A percentile compares a stretch with the other conserved stretches of the same genome.
Evolutionary conservation across 2,113 vertebrate species (phyloP).

Genomic region (Gymnocephalus cernua): DNA sequence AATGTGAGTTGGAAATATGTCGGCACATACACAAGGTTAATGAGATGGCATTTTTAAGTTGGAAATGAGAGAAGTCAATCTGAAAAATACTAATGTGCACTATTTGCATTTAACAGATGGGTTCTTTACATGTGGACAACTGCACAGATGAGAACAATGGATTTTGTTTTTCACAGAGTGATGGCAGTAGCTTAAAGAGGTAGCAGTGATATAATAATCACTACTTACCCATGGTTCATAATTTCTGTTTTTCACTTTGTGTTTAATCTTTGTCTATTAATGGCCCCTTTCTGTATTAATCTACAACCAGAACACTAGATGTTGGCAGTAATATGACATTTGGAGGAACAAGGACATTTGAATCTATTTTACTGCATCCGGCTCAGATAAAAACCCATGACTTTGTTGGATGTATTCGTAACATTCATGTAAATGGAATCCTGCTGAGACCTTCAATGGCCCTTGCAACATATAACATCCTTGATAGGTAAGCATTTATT

Average conservation of each 20-base stretch:
- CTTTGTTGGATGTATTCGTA: constrained; percentile 85
- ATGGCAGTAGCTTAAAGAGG: constrained; percentile 77
- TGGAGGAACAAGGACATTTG: constrained; percentile 78
- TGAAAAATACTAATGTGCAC: background rate
- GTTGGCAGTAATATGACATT: constrained; percentile 80
- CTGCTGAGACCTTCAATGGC: constrained; percentile 71
- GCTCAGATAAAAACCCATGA: constrained; percentile 79
- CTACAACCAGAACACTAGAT: constrained; percentile 79
- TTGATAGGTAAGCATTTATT: constrained; percentile 66
- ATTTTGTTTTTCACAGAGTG: constrained; percentile 79
- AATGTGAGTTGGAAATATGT: constrained; percentile 72
- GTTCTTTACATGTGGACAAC: constrained; percentile 82
- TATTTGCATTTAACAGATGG: constrained; percentile 74
- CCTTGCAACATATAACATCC: constrained; percentile 74
- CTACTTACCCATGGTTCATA: background rate
- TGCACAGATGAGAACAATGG: constrained; percentile 74
- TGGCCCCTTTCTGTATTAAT: background rate
- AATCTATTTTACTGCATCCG: constrained; percentile 71
- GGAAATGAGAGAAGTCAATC: background rate
- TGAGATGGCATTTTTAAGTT: background rate
- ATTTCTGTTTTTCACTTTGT: background rate
- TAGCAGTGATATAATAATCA: constrained; percentile 28
- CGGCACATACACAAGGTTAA: background rate
- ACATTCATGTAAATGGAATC: constrained; percentile 79
- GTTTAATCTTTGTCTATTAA: background rate